A percentile compares a stretch with the other conserved stretches of the same genome.
phyloP scores from a whole-genome alignment of 2,888 invertebrate genomes.

The Galeruca laticollis region DNA sequence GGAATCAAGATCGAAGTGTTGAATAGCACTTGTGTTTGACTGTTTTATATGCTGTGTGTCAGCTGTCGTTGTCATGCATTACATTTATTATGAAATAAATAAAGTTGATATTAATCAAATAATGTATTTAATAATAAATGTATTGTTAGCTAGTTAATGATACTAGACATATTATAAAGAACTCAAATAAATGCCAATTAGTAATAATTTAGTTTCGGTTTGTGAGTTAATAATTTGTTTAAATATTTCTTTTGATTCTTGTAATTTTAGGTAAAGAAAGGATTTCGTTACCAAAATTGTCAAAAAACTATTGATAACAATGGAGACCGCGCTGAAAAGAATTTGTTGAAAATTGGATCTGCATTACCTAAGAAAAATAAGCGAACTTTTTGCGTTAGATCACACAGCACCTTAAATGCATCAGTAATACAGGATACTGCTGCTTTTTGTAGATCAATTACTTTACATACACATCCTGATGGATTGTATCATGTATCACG shows the following conservation, averaged over 20 bases:
- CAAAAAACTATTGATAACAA: constrained; percentile 53
- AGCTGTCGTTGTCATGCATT: too few species aligned
- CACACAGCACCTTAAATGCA: constrained; percentile 69
- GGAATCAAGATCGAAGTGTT: too few species aligned
- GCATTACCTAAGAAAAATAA: constrained; percentile 59
- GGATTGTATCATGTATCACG: constrained; percentile 78
- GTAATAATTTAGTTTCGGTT: constrained; percentile 63
- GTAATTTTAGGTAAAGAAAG: constrained; percentile 59
- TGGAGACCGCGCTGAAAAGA: constrained; percentile 55
- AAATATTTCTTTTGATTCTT: constrained; percentile 15
- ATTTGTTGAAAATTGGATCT: constrained; percentile 62
- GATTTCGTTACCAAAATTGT: constrained; percentile 51
- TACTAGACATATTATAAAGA: constrained; percentile 1
- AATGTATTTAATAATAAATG: constrained; percentile 1
- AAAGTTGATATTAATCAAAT: too few species aligned
- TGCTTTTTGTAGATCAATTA: constrained; percentile 44
- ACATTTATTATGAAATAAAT: too few species aligned
- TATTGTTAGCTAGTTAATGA: constrained; percentile 1
- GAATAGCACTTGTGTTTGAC: too few species aligned
- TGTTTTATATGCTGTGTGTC: too few species aligned
- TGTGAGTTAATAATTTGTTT: constrained; percentile 55
- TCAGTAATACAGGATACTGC: constrained; percentile 46
- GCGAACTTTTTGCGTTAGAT: constrained; percentile 63
- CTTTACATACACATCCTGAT: constrained; percentile 74
- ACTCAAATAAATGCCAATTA: constrained; percentile 64